Conservation (phyloP, 1,140 invertebrate species). For the Aporrectodea caliginosa region DNA sequence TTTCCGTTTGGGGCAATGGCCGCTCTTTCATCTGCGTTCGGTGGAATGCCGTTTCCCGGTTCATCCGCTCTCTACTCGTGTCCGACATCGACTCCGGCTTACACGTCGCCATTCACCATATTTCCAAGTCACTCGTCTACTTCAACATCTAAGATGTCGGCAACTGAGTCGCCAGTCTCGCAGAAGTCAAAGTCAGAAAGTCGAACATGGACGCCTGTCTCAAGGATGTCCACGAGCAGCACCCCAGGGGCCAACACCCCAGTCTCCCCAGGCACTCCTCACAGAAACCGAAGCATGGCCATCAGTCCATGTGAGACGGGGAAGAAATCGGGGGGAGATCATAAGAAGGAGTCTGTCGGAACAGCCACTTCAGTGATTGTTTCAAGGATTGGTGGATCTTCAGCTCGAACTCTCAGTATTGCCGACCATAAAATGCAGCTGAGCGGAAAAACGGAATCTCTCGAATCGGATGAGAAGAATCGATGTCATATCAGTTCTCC, state of each 20-base stretch:
- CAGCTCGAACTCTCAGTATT: constrained; percentile 15
- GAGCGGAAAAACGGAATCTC: not conserved
- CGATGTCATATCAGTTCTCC: not conserved
- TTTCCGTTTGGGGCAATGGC: constrained; percentile 14
- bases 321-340: not conserved
- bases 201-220: not conserved
- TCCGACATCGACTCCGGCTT: not conserved
- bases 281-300: constrained; percentile 5
- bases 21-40: not conserved
- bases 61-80: not conserved
- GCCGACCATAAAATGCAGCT: constrained; percentile 5
- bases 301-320: not conserved
- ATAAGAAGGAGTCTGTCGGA: not conserved
- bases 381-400: not conserved
- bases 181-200: constrained; percentile 1
- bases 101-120: constrained; percentile 4
- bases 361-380: constrained; percentile 1
- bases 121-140: not conserved
- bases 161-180: not conserved
- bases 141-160: constrained; percentile 2
- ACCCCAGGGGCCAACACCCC: not conserved
- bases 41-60: not conserved
- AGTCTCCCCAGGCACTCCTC: not conserved
- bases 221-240: constrained; percentile 8
- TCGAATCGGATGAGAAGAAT: constrained; percentile 5